Percentiles rank a stretch among this genome's conserved stretches.
Evolutionary conservation across 37 sponge, comb jelly and placozoan species (phyloP).

Genomic region (Hormiphora californensis): DNA sequence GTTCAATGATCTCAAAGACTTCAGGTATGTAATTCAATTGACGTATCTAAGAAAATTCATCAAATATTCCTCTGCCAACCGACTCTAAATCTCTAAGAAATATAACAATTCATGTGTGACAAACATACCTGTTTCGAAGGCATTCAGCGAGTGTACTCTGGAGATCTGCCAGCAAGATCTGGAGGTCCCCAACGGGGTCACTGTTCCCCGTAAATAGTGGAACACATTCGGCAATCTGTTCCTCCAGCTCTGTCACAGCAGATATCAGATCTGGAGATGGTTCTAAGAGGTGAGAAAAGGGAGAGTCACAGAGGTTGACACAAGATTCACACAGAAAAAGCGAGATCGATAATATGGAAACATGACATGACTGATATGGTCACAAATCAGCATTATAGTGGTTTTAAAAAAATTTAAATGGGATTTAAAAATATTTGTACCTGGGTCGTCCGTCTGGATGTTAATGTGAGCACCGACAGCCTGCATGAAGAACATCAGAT

Average conservation of each 20-base stretch:
- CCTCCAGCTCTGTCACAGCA: conserved; percentile 41
- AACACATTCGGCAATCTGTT: conserved; percentile 30
- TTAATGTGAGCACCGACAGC: background rate
- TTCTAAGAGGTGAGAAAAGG: background rate
- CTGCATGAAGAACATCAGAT: background rate
- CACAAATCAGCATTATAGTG: no score
- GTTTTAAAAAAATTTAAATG: background rate
- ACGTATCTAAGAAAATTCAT: background rate
- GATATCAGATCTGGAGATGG: background rate
- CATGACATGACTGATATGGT: no score
- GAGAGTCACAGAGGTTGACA: no score
- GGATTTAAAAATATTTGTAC: background rate
- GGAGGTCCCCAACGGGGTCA: conserved; percentile 49
- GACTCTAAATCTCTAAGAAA: no score
- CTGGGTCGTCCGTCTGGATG: background rate
- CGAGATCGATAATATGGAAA: no score
- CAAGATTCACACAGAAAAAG: no score
- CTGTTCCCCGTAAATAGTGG: conserved; percentile 34
- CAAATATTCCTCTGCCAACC: background rate
- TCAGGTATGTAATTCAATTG: no score
- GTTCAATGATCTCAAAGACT: no score
- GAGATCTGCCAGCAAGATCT: background rate
- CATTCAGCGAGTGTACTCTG: conserved; percentile 27
- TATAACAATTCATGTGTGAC: no score
- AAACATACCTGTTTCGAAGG: conserved; percentile 11